Evolutionary conservation across 2,888 invertebrate genomes (phyloP), one percentile per base, ranked within the genome.

Genomic region (Selenia dentaria): DNA sequence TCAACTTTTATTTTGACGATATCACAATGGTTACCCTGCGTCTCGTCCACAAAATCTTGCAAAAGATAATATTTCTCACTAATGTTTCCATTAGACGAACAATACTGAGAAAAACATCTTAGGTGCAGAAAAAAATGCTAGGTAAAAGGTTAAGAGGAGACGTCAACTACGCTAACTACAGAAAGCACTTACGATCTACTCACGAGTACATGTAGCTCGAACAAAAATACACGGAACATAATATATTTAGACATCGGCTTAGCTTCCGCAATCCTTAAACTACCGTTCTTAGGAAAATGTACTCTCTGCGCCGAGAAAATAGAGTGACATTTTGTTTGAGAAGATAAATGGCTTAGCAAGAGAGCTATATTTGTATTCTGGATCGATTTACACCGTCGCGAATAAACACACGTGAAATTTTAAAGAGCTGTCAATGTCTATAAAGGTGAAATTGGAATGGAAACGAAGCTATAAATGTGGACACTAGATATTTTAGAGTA

Each of bases 231-330:
- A 49, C 44, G 47, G 51, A 52, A 64, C 64, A 62, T 68, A 69
- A 68, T 72, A 74, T 75, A 74, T 78, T 76, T 74, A 77, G 68
- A 68, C 62, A 64, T 54, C 59, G 61, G 56, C 57, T 64, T 62
- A 64, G 68, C 74, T 77, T 77, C 76, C 76, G 75, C 77, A 63
- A 68, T 72, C 63, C 60, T 70, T 59, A 58, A 54, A 41, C 46
- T 51, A 48, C 9, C 18, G 39, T 33, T n/a, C 48, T 34, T 49
- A 47, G 39, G 27, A 64, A 61, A 59, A 49, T 43, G 34, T 39
- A 48, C 65, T 57, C 40, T 62, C 41, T 35, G 44, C 6, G 32
- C 47, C 35, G 32, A 20, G 36, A 3, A 16, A 37, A 56, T 59
- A 54, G 57, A 59, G 57, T 47, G 45, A 56, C 57, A 62, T 55